Evolutionary conservation across 1,140 invertebrate genomes (phyloP).

Genomic region (Dryas iulia): DNA sequence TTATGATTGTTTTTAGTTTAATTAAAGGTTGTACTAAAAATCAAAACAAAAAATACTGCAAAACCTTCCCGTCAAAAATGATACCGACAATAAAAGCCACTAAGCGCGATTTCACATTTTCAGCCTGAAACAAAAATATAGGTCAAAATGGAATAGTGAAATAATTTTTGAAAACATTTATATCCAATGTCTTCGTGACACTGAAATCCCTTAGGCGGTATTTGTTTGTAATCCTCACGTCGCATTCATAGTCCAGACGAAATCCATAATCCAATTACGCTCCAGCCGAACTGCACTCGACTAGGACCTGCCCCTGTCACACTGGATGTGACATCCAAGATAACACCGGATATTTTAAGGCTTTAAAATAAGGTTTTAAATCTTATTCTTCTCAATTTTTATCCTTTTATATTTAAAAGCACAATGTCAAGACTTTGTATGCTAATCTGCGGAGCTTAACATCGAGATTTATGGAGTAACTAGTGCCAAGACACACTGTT

Average conservation of each 20-base stretch:
- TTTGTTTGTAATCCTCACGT: conserved; percentile 54
- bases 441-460: too few species aligned
- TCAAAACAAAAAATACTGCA: neutral
- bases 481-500: too few species aligned
- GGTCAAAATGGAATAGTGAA: neutral
- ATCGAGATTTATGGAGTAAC: too few species aligned
- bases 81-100: neutral
- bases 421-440: too few species aligned
- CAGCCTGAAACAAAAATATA: neutral
- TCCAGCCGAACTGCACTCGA: conserved; percentile 36
- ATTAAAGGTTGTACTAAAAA: too few species aligned
- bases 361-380: neutral
- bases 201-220: conserved; percentile 51
- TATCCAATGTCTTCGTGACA: conserved; percentile 18
- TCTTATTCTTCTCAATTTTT: neutral
- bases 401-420: neutral
- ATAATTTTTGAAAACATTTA: conserved; percentile 10
- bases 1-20: too few species aligned
- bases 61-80: neutral
- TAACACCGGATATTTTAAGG: neutral
- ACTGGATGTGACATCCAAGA: conserved; percentile 33
- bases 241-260: conserved; percentile 67
- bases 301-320: conserved; percentile 35
- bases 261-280: conserved; percentile 65
- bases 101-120: neutral